These are phyloP conservation scores for Tympanuchus pallidicinctus DNA, from an alignment of 2,113 vertebrate species.

Conservation along the genomic window DNA sequence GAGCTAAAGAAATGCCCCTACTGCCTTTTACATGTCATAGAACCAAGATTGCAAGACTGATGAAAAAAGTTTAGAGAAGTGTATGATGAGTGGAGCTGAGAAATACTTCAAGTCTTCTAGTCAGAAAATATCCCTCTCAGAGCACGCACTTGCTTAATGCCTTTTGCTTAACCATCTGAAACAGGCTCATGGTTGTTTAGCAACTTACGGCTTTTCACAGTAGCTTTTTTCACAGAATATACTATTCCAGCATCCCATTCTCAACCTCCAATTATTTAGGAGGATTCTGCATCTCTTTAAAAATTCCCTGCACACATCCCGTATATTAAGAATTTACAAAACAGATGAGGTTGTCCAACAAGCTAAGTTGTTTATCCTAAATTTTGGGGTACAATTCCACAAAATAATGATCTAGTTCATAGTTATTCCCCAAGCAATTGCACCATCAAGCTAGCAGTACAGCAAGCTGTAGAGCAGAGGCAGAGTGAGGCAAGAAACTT, in stretches of 20 bases:
- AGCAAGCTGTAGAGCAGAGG: neutral
- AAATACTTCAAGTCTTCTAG: neutral
- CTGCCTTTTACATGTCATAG: neutral
- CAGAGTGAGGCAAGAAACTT: neutral
- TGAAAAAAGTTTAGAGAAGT: neutral
- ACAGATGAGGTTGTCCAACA: neutral
- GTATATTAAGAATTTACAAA: conserved; percentile 17
- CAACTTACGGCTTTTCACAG: conserved; percentile 55
- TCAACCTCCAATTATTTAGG: conserved; percentile 40
- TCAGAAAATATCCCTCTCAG: neutral
- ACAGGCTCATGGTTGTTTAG: conserved; percentile 55
- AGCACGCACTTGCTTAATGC: conserved; percentile 36
- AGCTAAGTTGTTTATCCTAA: conserved; percentile 1
- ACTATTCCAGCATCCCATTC: conserved; percentile 33
- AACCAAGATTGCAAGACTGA: neutral
- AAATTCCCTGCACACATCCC: conserved; percentile 14
- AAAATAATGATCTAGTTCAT: neutral
- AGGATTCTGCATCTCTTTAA: conserved; percentile 47
- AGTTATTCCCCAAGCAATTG: neutral
- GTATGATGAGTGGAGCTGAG: neutral
- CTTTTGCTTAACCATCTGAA: conserved; percentile 54
- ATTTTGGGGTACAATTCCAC: neutral
- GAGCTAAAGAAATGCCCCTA: neutral
- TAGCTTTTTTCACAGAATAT: conserved; percentile 27
- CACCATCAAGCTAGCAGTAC: neutral